A percentile compares a stretch with the other conserved stretches of the same genome.
Evolutionary conservation across 2,113 vertebrate genomes (phyloP).

Genomic region (Neotoma lepida): DNA sequence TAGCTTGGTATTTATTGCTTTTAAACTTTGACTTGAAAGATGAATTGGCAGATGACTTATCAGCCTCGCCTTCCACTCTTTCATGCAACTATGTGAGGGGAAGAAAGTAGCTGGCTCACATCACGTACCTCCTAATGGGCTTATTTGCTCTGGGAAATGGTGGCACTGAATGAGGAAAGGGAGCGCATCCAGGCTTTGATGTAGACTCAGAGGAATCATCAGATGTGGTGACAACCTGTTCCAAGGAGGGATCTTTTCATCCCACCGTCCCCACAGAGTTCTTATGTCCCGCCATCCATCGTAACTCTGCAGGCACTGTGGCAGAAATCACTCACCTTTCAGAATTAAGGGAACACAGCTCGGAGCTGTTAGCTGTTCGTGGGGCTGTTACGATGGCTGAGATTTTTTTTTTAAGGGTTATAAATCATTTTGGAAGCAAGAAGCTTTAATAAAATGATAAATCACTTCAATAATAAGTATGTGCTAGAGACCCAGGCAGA

Average conservation of each 20-base stretch:
- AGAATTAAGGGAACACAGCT: neutral
- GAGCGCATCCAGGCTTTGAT: neutral
- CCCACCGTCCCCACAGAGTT: neutral
- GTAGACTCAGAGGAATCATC: neutral
- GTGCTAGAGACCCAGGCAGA: neutral
- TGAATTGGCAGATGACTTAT: conserved; percentile 43
- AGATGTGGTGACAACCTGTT: neutral
- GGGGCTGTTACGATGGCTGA: neutral
- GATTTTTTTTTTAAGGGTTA: neutral
- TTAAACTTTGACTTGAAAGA: conserved; percentile 44
- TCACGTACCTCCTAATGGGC: neutral
- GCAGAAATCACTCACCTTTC: neutral
- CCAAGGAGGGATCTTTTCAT: neutral
- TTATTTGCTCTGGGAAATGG: neutral
- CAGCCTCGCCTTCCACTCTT: conserved; percentile 20
- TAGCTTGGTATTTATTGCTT: conserved; percentile 21
- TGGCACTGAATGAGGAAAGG: neutral
- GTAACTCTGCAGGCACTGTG: no score
- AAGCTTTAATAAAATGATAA: conserved; percentile 52
- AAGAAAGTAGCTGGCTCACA: neutral
- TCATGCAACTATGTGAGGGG: neutral
- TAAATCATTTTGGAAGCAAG: conserved; percentile 46
- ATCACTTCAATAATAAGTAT: conserved; percentile 43
- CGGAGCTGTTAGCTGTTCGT: neutral
- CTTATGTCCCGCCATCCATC: neutral